Conservation (phyloP, 2,113 vertebrate genomes). For the Patagioenas fasciata region DNA sequence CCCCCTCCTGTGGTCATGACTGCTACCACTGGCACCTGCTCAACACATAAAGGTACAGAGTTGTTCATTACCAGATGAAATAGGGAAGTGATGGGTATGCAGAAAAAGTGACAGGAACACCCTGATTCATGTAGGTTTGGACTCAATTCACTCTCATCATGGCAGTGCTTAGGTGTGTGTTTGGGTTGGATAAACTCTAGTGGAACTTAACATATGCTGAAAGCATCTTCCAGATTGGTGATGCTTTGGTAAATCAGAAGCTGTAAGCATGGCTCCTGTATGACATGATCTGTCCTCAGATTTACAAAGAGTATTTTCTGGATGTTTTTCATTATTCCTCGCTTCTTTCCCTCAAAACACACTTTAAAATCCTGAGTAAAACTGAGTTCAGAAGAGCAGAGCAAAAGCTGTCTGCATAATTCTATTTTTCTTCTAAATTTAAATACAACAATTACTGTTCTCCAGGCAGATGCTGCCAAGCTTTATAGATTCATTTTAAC, state of each 20-base stretch:
- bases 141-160: background rate
- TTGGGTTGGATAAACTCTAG: background rate
- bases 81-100: background rate
- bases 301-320: background rate
- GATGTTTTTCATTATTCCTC: background rate
- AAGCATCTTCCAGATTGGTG: background rate
- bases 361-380: background rate
- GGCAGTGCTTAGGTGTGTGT: background rate
- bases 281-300: background rate
- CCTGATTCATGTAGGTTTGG: background rate
- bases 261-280: background rate
- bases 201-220: background rate
- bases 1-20: slow-evolving; percentile 82
- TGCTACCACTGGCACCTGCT: slow-evolving; percentile 83
- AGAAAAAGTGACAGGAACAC: background rate
- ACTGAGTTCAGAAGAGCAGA: background rate
- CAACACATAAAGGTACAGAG: background rate
- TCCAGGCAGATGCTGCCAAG: background rate
- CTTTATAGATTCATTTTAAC: background rate
- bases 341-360: background rate
- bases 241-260: background rate
- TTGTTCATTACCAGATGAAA: background rate
- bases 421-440: background rate
- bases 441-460: background rate
- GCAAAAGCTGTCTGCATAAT: background rate